Evolutionary conservation across 1,140 invertebrate species (phyloP).

Genomic region (Oppia nitens): DNA sequence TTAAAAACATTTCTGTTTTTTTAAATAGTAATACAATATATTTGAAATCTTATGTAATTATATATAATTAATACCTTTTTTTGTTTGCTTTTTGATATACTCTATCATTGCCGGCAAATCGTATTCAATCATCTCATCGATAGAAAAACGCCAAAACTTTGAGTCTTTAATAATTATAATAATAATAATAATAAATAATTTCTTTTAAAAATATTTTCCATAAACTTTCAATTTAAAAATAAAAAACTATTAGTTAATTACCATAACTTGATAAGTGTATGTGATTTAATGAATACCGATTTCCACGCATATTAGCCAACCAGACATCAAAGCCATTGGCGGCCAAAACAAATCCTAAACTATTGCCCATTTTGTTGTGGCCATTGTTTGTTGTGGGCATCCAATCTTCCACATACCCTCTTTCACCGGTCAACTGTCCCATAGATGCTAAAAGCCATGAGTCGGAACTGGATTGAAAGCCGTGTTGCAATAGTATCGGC

Average conservation of each 20-base stretch:
- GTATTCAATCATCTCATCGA: slow-evolving; percentile 26
- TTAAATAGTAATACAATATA: neutral
- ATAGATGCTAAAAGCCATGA: slow-evolving; percentile 33
- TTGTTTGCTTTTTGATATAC: slow-evolving; percentile 26
- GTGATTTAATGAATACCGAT: slow-evolving; percentile 27
- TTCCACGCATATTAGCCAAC: slow-evolving; percentile 34
- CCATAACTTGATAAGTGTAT: slow-evolving; percentile 28
- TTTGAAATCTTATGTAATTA: neutral
- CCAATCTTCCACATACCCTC: slow-evolving; percentile 18
- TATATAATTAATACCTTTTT: slow-evolving; percentile 4
- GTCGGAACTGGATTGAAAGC: slow-evolving; percentile 3
- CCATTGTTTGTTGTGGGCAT: slow-evolving; percentile 39
- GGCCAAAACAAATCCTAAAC: slow-evolving; percentile 5
- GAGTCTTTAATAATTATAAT: slow-evolving; percentile 24
- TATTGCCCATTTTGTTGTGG: slow-evolving; percentile 28
- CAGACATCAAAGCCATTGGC: slow-evolving; percentile 34
- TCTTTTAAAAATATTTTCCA: neutral
- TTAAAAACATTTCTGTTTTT: too few relatives aligned
- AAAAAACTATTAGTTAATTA: slow-evolving; percentile 22
- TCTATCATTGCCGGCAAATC: slow-evolving; percentile 36
- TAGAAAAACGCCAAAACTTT: slow-evolving; percentile 23
- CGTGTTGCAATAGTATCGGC: slow-evolving; percentile 17
- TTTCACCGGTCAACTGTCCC: slow-evolving; percentile 19
- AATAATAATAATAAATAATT: neutral
- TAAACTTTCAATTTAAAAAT: neutral